Percentiles rank a stretch among this genome's conserved stretches.
These are phyloP conservation scores for Pseudorasbora parva DNA, from an alignment of 2,113 vertebrate genomes.

Conservation along the genomic window DNA sequence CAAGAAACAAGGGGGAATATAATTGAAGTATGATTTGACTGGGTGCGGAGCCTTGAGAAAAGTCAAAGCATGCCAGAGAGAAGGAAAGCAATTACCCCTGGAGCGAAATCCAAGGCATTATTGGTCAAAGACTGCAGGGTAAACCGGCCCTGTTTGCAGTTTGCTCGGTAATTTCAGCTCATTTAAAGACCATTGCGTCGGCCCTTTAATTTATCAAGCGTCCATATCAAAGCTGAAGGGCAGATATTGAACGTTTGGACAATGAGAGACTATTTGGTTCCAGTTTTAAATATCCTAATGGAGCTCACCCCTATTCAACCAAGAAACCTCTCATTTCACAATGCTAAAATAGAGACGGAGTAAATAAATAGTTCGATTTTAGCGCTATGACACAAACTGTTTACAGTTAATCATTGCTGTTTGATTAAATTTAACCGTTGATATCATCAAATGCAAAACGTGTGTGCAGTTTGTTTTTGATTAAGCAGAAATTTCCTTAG, in stretches of 20 bases:
- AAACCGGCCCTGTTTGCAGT: slow-evolving; percentile 53
- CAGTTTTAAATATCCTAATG: slow-evolving; percentile 12
- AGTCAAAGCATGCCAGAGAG: slow-evolving; percentile 54
- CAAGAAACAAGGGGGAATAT: slow-evolving; percentile 61
- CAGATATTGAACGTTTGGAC: slow-evolving; percentile 46
- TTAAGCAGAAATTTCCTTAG: slow-evolving; percentile 4
- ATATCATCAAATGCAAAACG: slow-evolving; percentile 35
- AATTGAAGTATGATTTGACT: slow-evolving; percentile 62
- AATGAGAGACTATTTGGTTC: slow-evolving; percentile 21
- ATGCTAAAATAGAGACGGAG: background rate
- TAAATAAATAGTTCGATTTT: background rate
- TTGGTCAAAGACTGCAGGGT: slow-evolving; percentile 38
- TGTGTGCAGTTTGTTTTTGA: slow-evolving; percentile 23
- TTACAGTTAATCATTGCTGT: slow-evolving; percentile 9
- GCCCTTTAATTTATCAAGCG: slow-evolving; percentile 53
- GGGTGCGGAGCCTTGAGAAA: slow-evolving; percentile 56
- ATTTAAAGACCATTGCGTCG: slow-evolving; percentile 48
- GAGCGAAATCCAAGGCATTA: slow-evolving; percentile 37
- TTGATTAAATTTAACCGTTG: slow-evolving; percentile 28
- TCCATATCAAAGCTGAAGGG: slow-evolving; percentile 53
- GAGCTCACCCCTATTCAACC: slow-evolving; percentile 12
- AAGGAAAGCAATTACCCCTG: slow-evolving; percentile 54
- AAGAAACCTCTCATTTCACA: background rate
- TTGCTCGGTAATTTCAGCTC: slow-evolving; percentile 54
- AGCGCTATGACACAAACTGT: background rate